Evolutionary conservation across 2,113 vertebrate genomes (phyloP), one percentile per base, ranked within the genome.

Genomic region (Siniperca chuatsi): DNA sequence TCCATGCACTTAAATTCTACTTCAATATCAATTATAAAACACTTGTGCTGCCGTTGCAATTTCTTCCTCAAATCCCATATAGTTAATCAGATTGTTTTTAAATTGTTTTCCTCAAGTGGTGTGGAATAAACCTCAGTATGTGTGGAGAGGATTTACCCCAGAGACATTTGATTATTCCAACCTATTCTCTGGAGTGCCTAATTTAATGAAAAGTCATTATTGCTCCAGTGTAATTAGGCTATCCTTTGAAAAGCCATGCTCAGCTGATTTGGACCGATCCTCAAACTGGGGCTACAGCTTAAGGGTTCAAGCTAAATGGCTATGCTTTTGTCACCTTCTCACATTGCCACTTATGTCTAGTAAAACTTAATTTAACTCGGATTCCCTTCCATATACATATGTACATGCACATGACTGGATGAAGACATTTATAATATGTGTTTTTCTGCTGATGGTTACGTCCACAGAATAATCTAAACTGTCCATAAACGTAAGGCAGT

Each of bases 121-220:
- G 75, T 55, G 40, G 25, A 77, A 40, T 81, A 65, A 57, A 50
- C 67, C n/a, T 42, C 8, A 11, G n/a, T 78, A 23, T 75, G 46
- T 57, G 62, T 23, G 4, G 72, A 33, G 68, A 75, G 50, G 73
- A 68, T 73, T 87, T 80, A 67, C 81, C 85, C 81, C 23, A 67
- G 78, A 85, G 82, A 73, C 64, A 15, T 86, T 89, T 84, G 75
- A 88, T 90, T 89, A 90, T 84, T 70, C 61, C 62, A 18, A 57
- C 33, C 20, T 81, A 54, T 84, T 87, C 85, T 86, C 84, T 25
- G 48, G 55, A 86, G 81, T 70, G 82, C 83, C 66, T 84, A 55
- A 83, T 89, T 86, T 76, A 88, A 92, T 90, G 82, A 90, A 88
- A 87, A 87, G 78, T 72, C 81, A 86, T 91, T 87, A 78, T 75